These are phyloP conservation scores for Pollenia angustigena DNA, from an alignment of 2,888 invertebrate genomes.

Conservation along the genomic window DNA sequence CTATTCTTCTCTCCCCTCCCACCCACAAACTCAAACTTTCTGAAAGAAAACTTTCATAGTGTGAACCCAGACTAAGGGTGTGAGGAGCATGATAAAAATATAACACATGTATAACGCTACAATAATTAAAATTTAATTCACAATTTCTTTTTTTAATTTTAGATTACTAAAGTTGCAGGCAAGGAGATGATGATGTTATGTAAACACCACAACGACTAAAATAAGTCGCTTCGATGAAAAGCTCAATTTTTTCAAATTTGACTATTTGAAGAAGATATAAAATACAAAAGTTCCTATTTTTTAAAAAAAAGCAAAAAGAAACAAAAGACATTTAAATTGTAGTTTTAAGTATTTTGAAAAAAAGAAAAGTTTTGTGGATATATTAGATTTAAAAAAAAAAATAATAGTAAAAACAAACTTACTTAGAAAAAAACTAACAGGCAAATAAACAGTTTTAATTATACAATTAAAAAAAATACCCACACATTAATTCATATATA, in stretches of 20 bases:
- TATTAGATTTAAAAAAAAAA: slow-evolving; percentile 41
- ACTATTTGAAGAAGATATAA: slow-evolving; percentile 46
- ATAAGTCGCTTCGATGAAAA: slow-evolving; percentile 1
- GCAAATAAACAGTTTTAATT: not conserved
- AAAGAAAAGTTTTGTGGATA: slow-evolving; percentile 51
- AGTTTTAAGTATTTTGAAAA: slow-evolving; percentile 47
- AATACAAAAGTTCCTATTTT: slow-evolving; percentile 67
- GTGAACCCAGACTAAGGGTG: no score
- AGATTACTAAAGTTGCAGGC: not conserved
- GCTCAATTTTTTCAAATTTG: slow-evolving; percentile 39
- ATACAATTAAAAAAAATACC: not conserved
- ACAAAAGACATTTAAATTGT: slow-evolving; percentile 52
- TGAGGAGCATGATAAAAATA: no score
- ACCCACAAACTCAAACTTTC: no score
- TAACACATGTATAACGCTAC: no score
- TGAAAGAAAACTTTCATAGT: no score
- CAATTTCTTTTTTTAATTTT: not conserved
- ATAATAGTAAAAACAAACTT: slow-evolving; percentile 21
- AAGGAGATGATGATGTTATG: not conserved
- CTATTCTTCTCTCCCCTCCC: no score
- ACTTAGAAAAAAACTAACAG: slow-evolving; percentile 23
- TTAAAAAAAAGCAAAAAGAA: slow-evolving; percentile 47
- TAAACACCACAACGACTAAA: slow-evolving; percentile 4
- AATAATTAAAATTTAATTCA: no score
- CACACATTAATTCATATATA: slow-evolving; percentile 2